A percentile compares a stretch with the other conserved stretches of the same genome.
These are phyloP conservation scores for Cheirogaleus major DNA, from an alignment of 2,797 vertebrate genomes.

Conservation along the genomic window DNA sequence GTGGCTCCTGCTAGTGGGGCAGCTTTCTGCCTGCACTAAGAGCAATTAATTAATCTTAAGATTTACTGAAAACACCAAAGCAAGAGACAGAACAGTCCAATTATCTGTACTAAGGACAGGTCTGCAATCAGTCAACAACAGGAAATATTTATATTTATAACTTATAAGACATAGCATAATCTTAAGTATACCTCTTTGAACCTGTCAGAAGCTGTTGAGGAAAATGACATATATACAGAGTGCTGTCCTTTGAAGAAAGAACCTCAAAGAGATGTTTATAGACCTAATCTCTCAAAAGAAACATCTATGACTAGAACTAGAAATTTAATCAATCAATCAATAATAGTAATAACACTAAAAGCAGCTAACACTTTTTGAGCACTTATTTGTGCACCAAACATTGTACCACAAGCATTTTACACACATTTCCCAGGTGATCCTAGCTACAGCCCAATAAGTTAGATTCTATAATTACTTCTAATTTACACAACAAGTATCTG, in stretches of 20 bases:
- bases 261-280: background rate
- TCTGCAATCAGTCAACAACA: background rate
- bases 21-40: background rate
- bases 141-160: accelerated
- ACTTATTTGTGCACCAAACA: background rate
- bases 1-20: slow-evolving; percentile 2
- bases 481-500: background rate
- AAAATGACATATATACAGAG: background rate
- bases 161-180: no score
- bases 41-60: background rate
- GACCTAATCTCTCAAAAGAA: background rate
- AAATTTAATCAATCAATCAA: no score
- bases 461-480: background rate
- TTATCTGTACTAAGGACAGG: background rate
- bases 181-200: background rate
- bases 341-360: background rate
- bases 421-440: background rate
- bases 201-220: background rate
- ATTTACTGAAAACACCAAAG: background rate
- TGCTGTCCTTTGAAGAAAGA: background rate
- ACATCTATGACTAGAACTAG: background rate
- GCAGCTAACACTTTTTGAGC: background rate
- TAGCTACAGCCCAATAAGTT: accelerated
- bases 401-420: no score
- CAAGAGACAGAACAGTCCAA: background rate